Percentiles rank a stretch among this genome's conserved stretches.
Evolutionary conservation across 2,797 vertebrate genomes (phyloP).

Genomic region (Halcyon badia): DNA sequence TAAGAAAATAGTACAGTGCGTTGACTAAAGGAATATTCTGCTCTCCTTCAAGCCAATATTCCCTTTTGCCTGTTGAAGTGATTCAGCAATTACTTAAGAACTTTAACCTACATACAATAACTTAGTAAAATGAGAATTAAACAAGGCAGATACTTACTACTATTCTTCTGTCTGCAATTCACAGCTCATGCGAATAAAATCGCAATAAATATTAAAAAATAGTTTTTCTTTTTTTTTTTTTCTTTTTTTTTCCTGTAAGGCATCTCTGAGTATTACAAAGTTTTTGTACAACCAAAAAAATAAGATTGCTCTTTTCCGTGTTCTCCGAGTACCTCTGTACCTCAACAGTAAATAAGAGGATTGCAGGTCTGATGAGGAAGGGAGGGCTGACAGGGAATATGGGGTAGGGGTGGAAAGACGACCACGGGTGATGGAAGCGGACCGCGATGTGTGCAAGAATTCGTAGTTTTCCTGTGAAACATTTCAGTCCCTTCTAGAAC

Average conservation of each 20-base stretch:
- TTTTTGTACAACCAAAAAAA: constrained; percentile 76
- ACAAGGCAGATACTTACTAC: constrained; percentile 68
- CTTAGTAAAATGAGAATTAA: constrained; percentile 75
- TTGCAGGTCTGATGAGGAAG: constrained; percentile 27
- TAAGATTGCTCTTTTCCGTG: constrained; percentile 64
- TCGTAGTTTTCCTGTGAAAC: constrained; percentile 51
- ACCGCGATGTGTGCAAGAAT: constrained; percentile 36
- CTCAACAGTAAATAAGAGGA: constrained; percentile 43
- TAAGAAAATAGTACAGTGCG: constrained; percentile 86
- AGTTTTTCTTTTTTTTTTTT: constrained; percentile 56
- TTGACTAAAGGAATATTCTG: constrained; percentile 80
- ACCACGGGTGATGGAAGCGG: constrained; percentile 43
- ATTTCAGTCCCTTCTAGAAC: constrained; percentile 52
- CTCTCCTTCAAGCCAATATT: constrained; percentile 76
- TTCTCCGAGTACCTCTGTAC: constrained; percentile 66
- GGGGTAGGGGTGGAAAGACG: not conserved
- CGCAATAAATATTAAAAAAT: constrained; percentile 80
- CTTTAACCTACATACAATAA: constrained; percentile 72
- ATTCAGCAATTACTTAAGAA: constrained; percentile 77
- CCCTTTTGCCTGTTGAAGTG: constrained; percentile 84
- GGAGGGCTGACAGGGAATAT: not conserved
- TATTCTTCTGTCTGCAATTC: constrained; percentile 72
- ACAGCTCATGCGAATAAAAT: constrained; percentile 77
- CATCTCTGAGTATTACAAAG: constrained; percentile 79
- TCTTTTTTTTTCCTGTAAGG: constrained; percentile 76